Base-by-base conservation (phyloP, 2,888 invertebrate genomes). In the Pachydiplax longipennis region DNA sequence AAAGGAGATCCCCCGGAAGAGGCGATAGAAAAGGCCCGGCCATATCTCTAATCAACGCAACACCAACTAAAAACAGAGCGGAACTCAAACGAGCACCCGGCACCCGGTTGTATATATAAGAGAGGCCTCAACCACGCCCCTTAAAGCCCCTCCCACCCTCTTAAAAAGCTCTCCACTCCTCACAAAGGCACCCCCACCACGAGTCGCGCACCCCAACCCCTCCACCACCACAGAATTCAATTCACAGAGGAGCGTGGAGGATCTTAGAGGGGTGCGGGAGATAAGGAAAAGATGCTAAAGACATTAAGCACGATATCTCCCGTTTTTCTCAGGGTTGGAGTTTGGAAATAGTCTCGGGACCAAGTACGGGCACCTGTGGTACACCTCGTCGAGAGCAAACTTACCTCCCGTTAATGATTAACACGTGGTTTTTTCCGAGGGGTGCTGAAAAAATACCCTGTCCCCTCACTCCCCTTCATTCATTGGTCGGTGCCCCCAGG, bases 11-110 rank as follows among this genome's bases (percentile, higher is more conserved):
- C 44, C 97, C 97, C 58, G 98, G 97, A 81, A 98, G 94, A 0
- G 98, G 97, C 87, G 98, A 97, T 91, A 98, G 94, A 93, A 98
- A 98, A 91, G 98, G 97, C 91, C 98, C 98, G 90, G 98, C 97
- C 98, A 98, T 98, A 48, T 53, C 53, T 82, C 82, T 48, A 25
- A 44, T 25, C 48, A 18, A 25, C 31, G 35, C 31, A 25, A 83
- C 53, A 83, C 53, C 83, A 35, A 83, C 53, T 31, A 83, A 53
- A 44, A 65, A 65, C 87, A 37, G 61, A 31, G 87, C 22, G 22
- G 48, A n/a, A 87, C 61, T 61, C 58, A 48, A 58, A 83, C 58
- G 87, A 35, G 22, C 35, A 18, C 87, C 18, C 35, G 61, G 87
- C 58, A n/a, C 37, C 18, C 31, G 87, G 61, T 35, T 37, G 87